These are phyloP conservation scores for Macrostomum lignano DNA, from an alignment of 1,140 invertebrate genomes.

Conservation along the genomic window DNA sequence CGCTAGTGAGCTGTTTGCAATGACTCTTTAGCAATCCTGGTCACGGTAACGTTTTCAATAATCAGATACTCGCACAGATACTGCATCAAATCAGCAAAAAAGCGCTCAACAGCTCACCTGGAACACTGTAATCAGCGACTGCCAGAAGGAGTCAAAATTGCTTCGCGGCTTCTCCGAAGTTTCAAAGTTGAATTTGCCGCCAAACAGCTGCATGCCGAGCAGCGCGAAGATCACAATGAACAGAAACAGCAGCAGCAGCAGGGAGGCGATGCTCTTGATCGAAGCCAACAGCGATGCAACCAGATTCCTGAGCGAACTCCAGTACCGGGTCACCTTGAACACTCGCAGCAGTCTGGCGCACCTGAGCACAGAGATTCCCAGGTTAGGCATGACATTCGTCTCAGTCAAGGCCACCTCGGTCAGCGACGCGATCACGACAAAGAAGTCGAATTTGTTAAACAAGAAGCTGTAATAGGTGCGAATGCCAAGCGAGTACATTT, in stretches of 20 bases:
- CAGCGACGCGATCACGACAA: conserved; percentile 35
- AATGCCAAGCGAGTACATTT: conserved; percentile 96
- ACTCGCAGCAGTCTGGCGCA: conserved; percentile 35
- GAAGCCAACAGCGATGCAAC: conserved; percentile 90
- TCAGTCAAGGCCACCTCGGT: conserved; percentile 33
- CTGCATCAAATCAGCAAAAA: too few species aligned
- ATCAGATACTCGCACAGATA: conserved; percentile 3
- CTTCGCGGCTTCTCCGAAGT: conserved; percentile 31
- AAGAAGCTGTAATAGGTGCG: conserved; percentile 33
- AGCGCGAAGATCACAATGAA: conserved; percentile 98
- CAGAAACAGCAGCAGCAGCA: conserved; percentile 76
- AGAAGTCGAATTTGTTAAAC: conserved; percentile 38
- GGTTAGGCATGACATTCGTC: conserved; percentile 32
- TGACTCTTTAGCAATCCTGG: too few species aligned
- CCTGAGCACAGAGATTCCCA: conserved; percentile 35
- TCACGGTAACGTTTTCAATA: too few species aligned
- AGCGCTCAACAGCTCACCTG: conserved; percentile 28
- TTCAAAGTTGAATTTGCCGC: conserved; percentile 35
- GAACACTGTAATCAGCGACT: conserved; percentile 37
- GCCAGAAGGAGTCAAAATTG: conserved; percentile 38
- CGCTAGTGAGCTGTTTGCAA: too few species aligned
- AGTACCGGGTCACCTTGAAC: conserved; percentile 49
- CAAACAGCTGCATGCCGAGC: conserved; percentile 51
- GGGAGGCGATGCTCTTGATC: conserved; percentile 85
- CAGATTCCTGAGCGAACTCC: conserved; percentile 81